Percentiles rank a stretch among this genome's conserved stretches.
Evolutionary conservation across 1,140 invertebrate species (phyloP).

Genomic region (Ditylenchus dipsaci): DNA sequence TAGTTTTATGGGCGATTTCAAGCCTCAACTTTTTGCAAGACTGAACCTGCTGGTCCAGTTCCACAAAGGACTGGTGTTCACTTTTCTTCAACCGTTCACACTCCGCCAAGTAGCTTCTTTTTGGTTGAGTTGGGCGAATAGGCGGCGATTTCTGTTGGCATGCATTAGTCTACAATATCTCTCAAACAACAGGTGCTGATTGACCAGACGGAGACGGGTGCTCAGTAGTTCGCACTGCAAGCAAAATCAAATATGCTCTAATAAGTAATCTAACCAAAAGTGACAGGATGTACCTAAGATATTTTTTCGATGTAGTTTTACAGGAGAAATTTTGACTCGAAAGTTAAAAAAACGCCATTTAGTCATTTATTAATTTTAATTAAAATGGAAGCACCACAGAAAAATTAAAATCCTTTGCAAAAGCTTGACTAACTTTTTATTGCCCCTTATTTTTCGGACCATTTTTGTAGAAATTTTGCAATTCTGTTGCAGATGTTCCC

Average conservation of each 20-base stretch:
- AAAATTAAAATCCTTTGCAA: too few species aligned
- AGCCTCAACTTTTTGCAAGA: background rate
- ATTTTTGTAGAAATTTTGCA: too few species aligned
- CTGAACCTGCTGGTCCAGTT: background rate
- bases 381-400: too few species aligned
- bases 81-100: constrained; percentile 3
- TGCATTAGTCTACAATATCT: constrained; percentile 24
- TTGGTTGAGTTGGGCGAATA: constrained; percentile 12
- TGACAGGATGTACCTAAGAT: too few species aligned
- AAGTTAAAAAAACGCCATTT: too few species aligned
- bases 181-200: constrained; percentile 28
- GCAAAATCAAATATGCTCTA: constrained; percentile 1
- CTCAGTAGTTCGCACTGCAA: constrained; percentile 14
- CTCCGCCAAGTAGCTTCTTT: constrained; percentile 3
- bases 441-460: too few species aligned
- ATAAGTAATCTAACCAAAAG: background rate
- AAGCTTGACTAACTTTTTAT: too few species aligned
- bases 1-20: background rate
- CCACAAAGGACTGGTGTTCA: constrained; percentile 2
- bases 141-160: constrained; percentile 17
- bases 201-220: constrained; percentile 19
- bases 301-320: too few species aligned
- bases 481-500: too few species aligned
- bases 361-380: too few species aligned
- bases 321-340: too few species aligned